phyloP scores from a whole-genome alignment of 2,888 invertebrate genomes.

The Agrochola lychnidis region DNA sequence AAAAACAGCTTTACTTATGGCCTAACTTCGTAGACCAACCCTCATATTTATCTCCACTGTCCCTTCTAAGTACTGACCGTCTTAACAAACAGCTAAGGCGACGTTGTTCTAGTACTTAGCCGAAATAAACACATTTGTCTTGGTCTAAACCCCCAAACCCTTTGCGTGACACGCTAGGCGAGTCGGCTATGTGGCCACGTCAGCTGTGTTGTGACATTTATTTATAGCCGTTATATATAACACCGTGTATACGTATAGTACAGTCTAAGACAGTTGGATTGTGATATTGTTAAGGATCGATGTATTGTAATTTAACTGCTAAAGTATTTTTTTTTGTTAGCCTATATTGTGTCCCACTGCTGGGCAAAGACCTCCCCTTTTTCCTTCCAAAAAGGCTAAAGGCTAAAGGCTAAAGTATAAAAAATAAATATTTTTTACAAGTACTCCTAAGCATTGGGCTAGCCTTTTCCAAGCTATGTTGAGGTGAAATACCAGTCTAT shows the following conservation, averaged over 20 bases:
- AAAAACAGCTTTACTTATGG: background rate
- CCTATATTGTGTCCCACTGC: no score
- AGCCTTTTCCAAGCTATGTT: background rate
- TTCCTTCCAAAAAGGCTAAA: background rate
- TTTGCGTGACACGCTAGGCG: slow-evolving; percentile 69
- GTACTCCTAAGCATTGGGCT: background rate
- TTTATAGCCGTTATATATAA: slow-evolving; percentile 69
- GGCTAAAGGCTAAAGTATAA: background rate
- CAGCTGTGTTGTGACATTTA: slow-evolving; percentile 68
- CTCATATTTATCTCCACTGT: slow-evolving; percentile 49
- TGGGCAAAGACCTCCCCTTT: no score
- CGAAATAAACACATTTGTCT: slow-evolving; percentile 71
- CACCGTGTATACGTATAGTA: slow-evolving; percentile 49
- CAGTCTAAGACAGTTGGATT: slow-evolving; percentile 39
- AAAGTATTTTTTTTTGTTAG: no score
- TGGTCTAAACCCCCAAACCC: slow-evolving; percentile 67
- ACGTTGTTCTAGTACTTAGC: slow-evolving; percentile 65
- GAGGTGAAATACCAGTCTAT: background rate
- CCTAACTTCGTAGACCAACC: slow-evolving; percentile 19
- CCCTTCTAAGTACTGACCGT: slow-evolving; percentile 60
- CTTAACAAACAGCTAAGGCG: slow-evolving; percentile 57
- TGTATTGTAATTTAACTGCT: background rate
- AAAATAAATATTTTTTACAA: background rate
- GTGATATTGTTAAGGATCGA: background rate
- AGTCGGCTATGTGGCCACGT: slow-evolving; percentile 64